phyloP scores from a whole-genome alignment of 2,888 invertebrate species.

The Caenorhabditis sp. region DNA sequence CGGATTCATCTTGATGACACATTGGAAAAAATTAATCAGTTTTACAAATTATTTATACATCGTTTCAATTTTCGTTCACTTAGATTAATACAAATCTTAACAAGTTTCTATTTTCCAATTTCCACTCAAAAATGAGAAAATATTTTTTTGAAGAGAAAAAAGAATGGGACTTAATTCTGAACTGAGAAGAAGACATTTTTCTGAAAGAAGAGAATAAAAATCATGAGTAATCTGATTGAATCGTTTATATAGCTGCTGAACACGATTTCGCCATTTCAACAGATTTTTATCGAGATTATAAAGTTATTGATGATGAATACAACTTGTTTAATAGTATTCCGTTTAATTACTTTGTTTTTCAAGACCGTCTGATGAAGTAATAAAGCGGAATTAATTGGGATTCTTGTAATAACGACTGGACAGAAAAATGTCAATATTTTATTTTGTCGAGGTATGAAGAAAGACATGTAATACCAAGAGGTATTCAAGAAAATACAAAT shows the following conservation, averaged over 20 bases:
- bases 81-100: background rate
- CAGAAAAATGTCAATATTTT: background rate
- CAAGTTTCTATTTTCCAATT: background rate
- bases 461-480: background rate
- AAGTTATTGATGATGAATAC: background rate
- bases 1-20: too few species aligned
- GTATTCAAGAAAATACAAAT: conserved; percentile 6
- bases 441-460: conserved; percentile 1
- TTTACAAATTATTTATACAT: background rate
- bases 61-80: background rate
- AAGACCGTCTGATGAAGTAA: background rate
- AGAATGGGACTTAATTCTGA: background rate
- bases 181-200: background rate
- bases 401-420: background rate
- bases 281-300: background rate
- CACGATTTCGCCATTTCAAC: background rate
- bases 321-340: background rate
- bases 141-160: background rate
- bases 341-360: background rate
- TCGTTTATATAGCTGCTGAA: background rate
- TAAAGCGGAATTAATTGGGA: background rate
- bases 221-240: background rate
- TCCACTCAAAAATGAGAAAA: background rate
- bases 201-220: background rate
- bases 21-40: too few species aligned